Percentiles rank a stretch among this genome's conserved stretches.
phyloP scores from a whole-genome alignment of 2,113 vertebrate species.

The Chaenocephalus aceratus region DNA sequence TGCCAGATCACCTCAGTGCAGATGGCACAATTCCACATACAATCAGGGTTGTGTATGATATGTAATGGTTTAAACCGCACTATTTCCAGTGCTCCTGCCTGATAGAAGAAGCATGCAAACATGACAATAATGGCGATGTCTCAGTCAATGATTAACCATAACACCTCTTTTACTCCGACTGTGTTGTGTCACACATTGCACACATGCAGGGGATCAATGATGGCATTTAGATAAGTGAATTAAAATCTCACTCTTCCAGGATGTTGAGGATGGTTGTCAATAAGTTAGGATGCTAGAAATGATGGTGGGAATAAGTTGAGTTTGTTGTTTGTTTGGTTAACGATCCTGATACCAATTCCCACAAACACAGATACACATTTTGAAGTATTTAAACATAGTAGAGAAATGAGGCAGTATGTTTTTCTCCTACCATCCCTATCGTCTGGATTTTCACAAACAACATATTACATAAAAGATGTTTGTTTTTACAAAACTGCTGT shows the following conservation, averaged over 20 bases:
- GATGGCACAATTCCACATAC: background rate
- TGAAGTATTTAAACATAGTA: background rate
- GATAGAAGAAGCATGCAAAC: background rate
- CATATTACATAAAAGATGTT: conserved; percentile 6
- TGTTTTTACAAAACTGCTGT: background rate
- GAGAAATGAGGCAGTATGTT: conserved; percentile 11
- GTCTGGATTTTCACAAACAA: background rate
- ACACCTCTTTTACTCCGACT: background rate
- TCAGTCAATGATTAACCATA: background rate
- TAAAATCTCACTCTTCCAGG: conserved; percentile 2
- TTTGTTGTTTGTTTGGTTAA: too few species aligned
- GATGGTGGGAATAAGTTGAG: too few species aligned
- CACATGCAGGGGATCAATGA: background rate
- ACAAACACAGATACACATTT: too few species aligned
- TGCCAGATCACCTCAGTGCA: background rate
- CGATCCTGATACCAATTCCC: too few species aligned
- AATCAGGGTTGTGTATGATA: background rate
- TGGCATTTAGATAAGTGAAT: background rate
- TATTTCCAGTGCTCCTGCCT: too few species aligned
- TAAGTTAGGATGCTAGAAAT: too few species aligned
- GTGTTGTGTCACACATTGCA: background rate
- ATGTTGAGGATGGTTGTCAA: too few species aligned
- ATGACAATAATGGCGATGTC: background rate
- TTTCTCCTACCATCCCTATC: background rate
- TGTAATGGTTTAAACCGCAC: background rate